Percentiles rank a stretch among this genome's conserved stretches.
These are phyloP conservation scores for Physocephala rufipes DNA, from an alignment of 2,888 invertebrate species.

Conservation along the genomic window DNA sequence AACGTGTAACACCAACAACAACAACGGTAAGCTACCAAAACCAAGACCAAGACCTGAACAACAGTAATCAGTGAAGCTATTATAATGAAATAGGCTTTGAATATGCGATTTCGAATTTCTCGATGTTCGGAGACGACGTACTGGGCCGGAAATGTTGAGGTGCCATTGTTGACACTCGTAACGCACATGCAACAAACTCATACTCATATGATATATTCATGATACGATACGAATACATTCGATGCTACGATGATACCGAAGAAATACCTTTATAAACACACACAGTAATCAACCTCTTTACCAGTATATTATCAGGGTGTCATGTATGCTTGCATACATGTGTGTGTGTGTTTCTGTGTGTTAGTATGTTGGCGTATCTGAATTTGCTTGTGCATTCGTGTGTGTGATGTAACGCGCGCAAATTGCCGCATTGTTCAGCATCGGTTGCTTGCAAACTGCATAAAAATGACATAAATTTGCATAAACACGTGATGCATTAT, in stretches of 20 bases:
- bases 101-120: conserved; percentile 6
- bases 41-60: background rate
- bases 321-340: background rate
- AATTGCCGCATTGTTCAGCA: conserved; percentile 26
- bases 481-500: conserved; percentile 30
- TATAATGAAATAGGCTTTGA: conserved; percentile 17
- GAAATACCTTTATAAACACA: too few relatives aligned
- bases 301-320: background rate
- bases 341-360: too few relatives aligned
- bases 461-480: conserved; percentile 22
- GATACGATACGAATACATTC: too few relatives aligned
- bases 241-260: background rate
- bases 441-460: conserved; percentile 19
- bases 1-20: background rate
- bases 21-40: background rate
- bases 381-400: conserved; percentile 11
- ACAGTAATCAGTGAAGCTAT: conserved; percentile 16
- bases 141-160: conserved; percentile 47
- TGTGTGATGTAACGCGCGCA: conserved; percentile 18
- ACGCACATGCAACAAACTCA: conserved; percentile 28
- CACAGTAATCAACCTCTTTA: background rate
- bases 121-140: conserved; percentile 22
- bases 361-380: background rate
- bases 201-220: too few relatives aligned
- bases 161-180: conserved; percentile 47